These are phyloP conservation scores for Leucopsar rothschildi DNA, from an alignment of 2,113 vertebrate species.

Conservation along the genomic window DNA sequence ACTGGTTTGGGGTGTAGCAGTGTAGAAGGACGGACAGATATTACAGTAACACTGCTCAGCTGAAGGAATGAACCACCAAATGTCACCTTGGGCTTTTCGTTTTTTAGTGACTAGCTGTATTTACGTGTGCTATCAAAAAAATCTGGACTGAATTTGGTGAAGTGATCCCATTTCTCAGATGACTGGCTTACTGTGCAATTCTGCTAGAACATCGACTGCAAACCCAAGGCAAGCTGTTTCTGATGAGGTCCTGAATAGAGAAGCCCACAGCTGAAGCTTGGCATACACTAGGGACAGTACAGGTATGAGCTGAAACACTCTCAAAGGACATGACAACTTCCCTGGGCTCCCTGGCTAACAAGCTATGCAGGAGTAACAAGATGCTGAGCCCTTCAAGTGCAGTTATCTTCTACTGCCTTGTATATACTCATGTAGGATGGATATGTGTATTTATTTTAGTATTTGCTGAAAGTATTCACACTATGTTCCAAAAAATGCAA, in stretches of 20 bases:
- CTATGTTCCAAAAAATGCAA: background rate
- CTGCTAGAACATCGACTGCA: background rate
- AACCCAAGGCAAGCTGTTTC: background rate
- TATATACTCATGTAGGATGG: background rate
- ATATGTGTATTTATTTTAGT: background rate
- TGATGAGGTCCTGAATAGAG: background rate
- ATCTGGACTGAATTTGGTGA: background rate
- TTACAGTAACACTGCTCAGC: background rate
- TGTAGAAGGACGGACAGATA: background rate
- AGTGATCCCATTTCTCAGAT: background rate
- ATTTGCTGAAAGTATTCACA: background rate
- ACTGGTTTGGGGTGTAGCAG: background rate
- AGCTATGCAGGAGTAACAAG: background rate
- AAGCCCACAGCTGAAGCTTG: background rate
- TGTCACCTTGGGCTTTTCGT: fast-evolving
- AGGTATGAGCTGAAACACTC: background rate
- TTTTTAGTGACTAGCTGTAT: background rate
- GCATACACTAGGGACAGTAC: background rate
- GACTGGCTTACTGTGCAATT: background rate
- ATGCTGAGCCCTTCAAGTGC: background rate
- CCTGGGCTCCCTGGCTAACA: background rate
- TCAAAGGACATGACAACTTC: background rate
- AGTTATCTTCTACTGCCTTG: background rate
- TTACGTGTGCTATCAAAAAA: background rate
- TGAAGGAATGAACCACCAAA: background rate